Conservation (phyloP, 1,140 invertebrate genomes). For the Bombus consobrinus region DNA sequence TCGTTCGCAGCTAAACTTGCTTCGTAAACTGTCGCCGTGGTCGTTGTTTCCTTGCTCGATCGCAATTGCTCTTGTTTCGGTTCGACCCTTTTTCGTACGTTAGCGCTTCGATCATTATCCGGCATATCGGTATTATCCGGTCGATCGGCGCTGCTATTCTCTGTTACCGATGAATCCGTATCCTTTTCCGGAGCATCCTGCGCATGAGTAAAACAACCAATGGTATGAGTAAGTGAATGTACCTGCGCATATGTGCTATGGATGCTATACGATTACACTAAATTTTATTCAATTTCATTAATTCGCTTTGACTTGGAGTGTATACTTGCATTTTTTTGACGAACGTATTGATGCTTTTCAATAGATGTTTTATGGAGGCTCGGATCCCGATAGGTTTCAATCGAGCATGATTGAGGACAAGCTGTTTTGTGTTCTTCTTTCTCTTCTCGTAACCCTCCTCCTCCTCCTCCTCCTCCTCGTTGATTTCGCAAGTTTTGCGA, state of each 20-base stretch:
- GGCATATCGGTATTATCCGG: slow-evolving; percentile 57
- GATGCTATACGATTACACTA: neutral
- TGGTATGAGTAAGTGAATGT: neutral
- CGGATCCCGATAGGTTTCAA: slow-evolving; percentile 78
- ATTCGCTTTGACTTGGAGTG: neutral
- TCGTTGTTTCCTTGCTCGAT: slow-evolving; percentile 48
- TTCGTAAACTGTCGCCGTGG: neutral
- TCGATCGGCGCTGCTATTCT: slow-evolving; percentile 30
- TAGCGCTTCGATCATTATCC: slow-evolving; percentile 74
- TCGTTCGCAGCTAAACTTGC: slow-evolving; percentile 69
- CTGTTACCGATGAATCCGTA: slow-evolving; percentile 65
- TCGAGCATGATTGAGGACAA: neutral
- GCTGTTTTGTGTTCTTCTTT: slow-evolving; percentile 35
- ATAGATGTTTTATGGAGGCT: slow-evolving; percentile 78
- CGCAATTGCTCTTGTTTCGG: slow-evolving; percentile 48
- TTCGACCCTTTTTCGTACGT: slow-evolving; percentile 53
- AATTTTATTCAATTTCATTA: neutral
- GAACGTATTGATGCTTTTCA: slow-evolving; percentile 65
- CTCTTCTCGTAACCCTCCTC: slow-evolving; percentile 18
- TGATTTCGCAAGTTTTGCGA: slow-evolving; percentile 25
- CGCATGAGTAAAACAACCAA: neutral
- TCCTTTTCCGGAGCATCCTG: slow-evolving; percentile 76
- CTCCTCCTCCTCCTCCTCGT: neutral
- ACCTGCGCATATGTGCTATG: neutral
- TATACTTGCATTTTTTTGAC: slow-evolving; percentile 73